Conservation (phyloP, 2,113 vertebrate species). For the Artemisiospiza belli region DNA sequence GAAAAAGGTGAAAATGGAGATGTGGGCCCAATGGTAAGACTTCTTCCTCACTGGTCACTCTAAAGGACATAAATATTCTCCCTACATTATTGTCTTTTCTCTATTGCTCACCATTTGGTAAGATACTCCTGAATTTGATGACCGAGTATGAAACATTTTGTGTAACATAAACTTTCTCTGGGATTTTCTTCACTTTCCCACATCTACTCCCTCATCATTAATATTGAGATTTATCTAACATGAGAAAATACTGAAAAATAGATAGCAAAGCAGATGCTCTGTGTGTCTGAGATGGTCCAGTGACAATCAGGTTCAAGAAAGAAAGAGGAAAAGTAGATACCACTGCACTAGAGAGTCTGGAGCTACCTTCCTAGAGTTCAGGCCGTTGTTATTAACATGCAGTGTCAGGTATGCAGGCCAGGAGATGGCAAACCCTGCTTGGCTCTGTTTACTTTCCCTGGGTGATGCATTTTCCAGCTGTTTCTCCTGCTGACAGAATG, state of each 20-base stretch:
- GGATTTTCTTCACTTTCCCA: neutral
- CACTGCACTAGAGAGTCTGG: neutral
- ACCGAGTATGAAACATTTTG: neutral
- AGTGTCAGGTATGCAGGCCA: neutral
- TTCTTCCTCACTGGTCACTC: neutral
- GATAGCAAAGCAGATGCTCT: neutral
- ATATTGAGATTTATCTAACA: neutral
- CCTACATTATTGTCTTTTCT: neutral
- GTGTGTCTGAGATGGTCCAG: neutral
- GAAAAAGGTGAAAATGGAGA: conserved; percentile 98
- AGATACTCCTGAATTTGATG: neutral
- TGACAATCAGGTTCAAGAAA: neutral
- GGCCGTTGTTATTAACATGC: neutral
- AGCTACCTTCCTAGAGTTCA: neutral
- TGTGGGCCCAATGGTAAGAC: conserved; percentile 93
- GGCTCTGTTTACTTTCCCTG: neutral
- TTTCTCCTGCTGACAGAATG: neutral
- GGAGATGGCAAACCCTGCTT: neutral
- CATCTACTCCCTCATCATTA: neutral
- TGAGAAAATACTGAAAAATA: neutral
- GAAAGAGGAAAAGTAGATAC: neutral
- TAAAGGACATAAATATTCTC: neutral
- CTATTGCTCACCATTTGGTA: neutral
- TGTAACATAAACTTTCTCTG: neutral
- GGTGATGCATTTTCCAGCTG: neutral